These are phyloP conservation scores for Taeniopygia guttata DNA, from an alignment of 2,797 vertebrate species.

Conservation along the genomic window DNA sequence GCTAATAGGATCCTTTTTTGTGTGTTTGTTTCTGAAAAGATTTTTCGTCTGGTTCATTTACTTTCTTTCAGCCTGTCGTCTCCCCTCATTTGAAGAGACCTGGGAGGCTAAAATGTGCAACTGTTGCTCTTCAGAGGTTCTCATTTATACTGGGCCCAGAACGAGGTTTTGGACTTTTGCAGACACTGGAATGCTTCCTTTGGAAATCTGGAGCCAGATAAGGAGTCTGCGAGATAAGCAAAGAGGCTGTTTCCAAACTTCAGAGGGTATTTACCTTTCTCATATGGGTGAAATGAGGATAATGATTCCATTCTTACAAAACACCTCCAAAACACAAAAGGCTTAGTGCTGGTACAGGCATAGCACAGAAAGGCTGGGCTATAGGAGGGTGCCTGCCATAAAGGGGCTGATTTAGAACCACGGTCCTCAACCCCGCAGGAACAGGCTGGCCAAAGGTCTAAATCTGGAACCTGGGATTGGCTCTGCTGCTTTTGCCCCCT, in stretches of 20 bases:
- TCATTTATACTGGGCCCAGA: background rate
- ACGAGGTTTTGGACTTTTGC: background rate
- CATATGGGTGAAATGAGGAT: background rate
- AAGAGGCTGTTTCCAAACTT: slow-evolving; percentile 15
- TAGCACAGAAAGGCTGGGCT: background rate
- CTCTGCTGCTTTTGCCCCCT: background rate
- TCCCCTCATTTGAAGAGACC: background rate
- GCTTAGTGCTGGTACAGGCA: background rate
- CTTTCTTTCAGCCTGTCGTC: background rate
- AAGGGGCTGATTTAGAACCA: background rate
- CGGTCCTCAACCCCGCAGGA: background rate
- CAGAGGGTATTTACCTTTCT: slow-evolving; percentile 28
- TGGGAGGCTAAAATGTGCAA: background rate
- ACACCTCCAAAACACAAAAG: background rate
- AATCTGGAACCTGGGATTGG: background rate
- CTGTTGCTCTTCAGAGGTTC: background rate
- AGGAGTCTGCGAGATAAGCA: slow-evolving; percentile 31
- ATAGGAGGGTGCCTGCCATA: background rate
- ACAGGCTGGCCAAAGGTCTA: background rate
- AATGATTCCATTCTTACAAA: background rate
- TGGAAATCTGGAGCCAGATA: slow-evolving; percentile 6
- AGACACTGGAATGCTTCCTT: background rate
- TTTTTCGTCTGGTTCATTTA: slow-evolving; percentile 7
- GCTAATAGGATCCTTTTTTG: background rate
- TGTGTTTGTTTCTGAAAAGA: background rate